phyloP scores from a whole-genome alignment of 1,140 invertebrate species.

The Cardiocondyla obscurior region DNA sequence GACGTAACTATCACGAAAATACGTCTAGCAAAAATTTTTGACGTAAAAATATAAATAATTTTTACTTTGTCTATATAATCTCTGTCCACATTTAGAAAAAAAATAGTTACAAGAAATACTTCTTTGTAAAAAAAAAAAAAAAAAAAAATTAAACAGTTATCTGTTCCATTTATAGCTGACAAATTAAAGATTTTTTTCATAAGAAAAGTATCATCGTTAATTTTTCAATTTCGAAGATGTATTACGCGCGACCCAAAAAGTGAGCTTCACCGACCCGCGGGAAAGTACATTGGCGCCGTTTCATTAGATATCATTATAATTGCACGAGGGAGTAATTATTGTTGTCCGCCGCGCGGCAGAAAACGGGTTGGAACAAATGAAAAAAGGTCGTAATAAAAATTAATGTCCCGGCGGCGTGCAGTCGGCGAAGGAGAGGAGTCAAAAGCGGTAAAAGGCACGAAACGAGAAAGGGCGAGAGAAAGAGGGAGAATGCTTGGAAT shows the following conservation, averaged over 20 bases:
- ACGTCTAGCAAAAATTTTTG: neutral
- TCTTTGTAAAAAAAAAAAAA: neutral
- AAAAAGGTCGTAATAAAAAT: conserved; percentile 75
- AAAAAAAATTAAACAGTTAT: too few relatives aligned
- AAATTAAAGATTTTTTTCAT: conserved; percentile 2
- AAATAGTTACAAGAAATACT: neutral
- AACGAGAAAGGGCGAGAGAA: neutral
- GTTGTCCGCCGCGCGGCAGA: conserved; percentile 63
- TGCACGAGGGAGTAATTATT: conserved; percentile 74
- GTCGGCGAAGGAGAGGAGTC: conserved; percentile 1
- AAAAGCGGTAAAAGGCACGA: neutral
- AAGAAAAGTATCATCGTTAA: neutral
- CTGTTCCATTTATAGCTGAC: neutral
- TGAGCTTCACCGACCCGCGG: neutral
- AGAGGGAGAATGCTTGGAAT: conserved; percentile 63
- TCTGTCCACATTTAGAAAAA: neutral
- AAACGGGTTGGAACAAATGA: conserved; percentile 57
- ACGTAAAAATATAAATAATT: too few relatives aligned
- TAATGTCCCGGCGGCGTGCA: conserved; percentile 60
- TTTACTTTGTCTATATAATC: neutral
- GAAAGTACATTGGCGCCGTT: conserved; percentile 65
- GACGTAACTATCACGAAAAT: neutral
- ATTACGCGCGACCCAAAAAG: conserved; percentile 18
- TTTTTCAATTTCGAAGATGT: conserved; percentile 39
- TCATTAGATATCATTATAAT: conserved; percentile 77